Evolutionary conservation across 2,113 vertebrate genomes (phyloP), one percentile per base, ranked within the genome.

Genomic region (Epinephelus cyanopodus): DNA sequence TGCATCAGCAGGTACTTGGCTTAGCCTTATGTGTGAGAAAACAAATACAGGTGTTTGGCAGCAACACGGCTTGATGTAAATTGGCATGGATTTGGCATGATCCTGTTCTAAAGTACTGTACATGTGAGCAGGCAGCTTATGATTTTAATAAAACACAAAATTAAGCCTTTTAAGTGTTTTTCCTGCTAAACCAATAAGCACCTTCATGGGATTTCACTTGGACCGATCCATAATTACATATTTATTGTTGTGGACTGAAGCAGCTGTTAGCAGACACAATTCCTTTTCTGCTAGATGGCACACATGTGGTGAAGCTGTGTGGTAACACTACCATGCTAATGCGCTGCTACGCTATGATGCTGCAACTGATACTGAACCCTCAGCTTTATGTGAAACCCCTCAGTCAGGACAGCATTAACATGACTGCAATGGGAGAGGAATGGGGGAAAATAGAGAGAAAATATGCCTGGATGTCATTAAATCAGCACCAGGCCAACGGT

Each of bases 401-500:
- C 65, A 50, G 62, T 23, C 25, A 42, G 61, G 65, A 64, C 12
- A 42, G 29, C 52, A 11, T 29, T 23, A 54, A 18, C 33, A 47
- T 5, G 2, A n/a, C 42, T 33, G 58, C 14, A 12, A 66, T 21
- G 4, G 50, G 11, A 37, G 19, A 58, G 29, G 6, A 48, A 33
- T 64, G 56, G 6, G 10, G 12, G n/a, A 54, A 62, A 29, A 50
- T 53, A 58, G 3, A 66, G 68, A 58, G 42, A 19, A 52, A 77
- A 80, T 18, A 69, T 15, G 45, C 10, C 54, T 56, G 29, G 17
- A 29, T 61, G 56, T 33, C 56, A 68, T 53, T 72, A 74, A 86
- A 81, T 90, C 74, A 83, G 80, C 87, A 77, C 25, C 15, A 18
- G 63, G 60, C 45, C 83, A 79, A 83, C 69, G 64, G 50, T 70